Percentiles rank a stretch among this genome's conserved stretches.
Conservation (phyloP, 23 tunicate species). For the Phallusia fumigata region DNA sequence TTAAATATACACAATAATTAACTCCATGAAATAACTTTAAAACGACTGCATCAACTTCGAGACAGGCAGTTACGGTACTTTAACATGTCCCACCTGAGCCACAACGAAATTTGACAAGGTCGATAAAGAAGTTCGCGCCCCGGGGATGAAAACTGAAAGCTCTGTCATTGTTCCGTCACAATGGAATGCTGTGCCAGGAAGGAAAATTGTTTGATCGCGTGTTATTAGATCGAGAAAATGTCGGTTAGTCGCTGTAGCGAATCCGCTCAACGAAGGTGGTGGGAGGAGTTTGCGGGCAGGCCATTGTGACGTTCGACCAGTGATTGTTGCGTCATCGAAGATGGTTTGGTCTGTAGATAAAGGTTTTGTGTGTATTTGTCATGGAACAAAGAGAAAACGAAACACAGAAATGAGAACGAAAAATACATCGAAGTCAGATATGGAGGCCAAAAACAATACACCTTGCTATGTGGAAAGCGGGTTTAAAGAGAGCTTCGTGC, state of each 20-base stretch:
- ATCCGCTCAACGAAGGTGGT: slow-evolving; percentile 21
- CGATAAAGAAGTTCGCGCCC: not conserved
- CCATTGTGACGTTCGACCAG: slow-evolving; percentile 5
- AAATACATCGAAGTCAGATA: no score
- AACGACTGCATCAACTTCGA: no score
- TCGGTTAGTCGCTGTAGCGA: slow-evolving; percentile 21
- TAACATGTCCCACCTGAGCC: not conserved
- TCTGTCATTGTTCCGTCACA: not conserved
- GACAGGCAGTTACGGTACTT: not conserved
- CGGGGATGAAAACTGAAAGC: not conserved
- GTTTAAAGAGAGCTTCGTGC: no score
- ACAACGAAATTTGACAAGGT: slow-evolving; percentile 7
- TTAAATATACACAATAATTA: no score
- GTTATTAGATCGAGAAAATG: slow-evolving; percentile 12
- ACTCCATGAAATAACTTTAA: no score
- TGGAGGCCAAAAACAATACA: no score
- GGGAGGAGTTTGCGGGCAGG: not conserved
- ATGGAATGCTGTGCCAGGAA: slow-evolving; percentile 18
- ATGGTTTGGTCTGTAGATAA: not conserved
- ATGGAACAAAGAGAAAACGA: no score
- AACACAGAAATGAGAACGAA: no score
- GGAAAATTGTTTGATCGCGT: slow-evolving; percentile 15
- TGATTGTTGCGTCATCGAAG: not conserved
- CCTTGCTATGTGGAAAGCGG: no score
- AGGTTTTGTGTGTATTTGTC: no score